Conservation (phyloP, 2,113 vertebrate species). For the Dicrurus megarhynchus region DNA sequence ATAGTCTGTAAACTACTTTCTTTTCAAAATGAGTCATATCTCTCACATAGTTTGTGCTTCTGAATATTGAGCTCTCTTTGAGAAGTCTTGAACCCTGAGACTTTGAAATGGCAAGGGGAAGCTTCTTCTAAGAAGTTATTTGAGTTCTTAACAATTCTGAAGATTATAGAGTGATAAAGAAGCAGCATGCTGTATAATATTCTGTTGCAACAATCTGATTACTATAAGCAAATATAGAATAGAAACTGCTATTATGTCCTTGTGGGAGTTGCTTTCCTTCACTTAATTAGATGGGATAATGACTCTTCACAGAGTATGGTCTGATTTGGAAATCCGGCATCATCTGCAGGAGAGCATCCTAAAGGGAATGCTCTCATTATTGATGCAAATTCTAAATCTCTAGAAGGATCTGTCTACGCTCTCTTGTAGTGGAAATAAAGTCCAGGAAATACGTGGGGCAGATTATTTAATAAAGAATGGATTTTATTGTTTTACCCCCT, state of each 20-base stretch:
- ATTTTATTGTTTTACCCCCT: not conserved
- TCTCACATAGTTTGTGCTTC: not conserved
- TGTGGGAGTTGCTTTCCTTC: not conserved
- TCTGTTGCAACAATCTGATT: not conserved
- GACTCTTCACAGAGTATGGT: not conserved
- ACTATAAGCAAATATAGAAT: not conserved
- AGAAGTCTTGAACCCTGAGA: not conserved
- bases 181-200: not conserved
- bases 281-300: not conserved
- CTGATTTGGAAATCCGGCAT: not conserved
- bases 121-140: not conserved
- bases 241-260: not conserved
- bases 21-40: not conserved
- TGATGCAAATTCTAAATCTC: not conserved
- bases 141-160: not conserved
- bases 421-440: not conserved
- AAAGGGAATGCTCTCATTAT: not conserved
- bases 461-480: not conserved
- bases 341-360: not conserved
- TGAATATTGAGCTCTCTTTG: not conserved
- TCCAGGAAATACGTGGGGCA: not conserved
- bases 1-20: not conserved
- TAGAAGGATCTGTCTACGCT: not conserved
- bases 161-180: not conserved
- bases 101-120: not conserved